A percentile compares a stretch with the other conserved stretches of the same genome.
Conservation (phyloP, 2,888 invertebrate genomes). For the Oligia latruncula region DNA sequence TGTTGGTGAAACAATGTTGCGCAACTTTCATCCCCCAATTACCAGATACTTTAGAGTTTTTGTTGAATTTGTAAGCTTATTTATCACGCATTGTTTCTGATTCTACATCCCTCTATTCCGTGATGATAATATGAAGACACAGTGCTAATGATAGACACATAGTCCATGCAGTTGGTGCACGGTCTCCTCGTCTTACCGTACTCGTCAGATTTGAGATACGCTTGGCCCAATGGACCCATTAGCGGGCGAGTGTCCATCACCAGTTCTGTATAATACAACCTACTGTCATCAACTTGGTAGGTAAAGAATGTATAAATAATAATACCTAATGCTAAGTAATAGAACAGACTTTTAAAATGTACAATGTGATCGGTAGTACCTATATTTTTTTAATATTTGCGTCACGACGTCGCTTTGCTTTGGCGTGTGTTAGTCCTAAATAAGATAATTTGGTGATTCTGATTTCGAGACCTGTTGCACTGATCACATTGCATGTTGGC, state of each 20-base stretch:
- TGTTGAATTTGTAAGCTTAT: background rate
- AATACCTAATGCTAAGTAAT: background rate
- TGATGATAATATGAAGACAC: constrained; percentile 48
- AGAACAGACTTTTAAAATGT: background rate
- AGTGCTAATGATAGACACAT: constrained; percentile 79
- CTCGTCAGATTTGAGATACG: constrained; percentile 95
- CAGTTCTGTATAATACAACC: constrained; percentile 89
- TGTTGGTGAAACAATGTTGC: background rate
- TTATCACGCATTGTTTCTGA: constrained; percentile 25
- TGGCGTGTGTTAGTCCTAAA: background rate
- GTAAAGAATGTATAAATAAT: background rate
- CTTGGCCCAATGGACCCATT: constrained; percentile 94
- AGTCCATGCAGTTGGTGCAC: constrained; percentile 86
- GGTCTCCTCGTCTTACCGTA: constrained; percentile 92
- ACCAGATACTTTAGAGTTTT: background rate
- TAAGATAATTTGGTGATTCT: background rate
- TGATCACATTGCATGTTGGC: background rate
- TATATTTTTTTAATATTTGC: background rate
- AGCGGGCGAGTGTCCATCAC: constrained; percentile 94
- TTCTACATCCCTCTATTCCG: constrained; percentile 2
- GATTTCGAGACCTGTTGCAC: background rate
- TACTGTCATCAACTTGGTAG: constrained; percentile 71
- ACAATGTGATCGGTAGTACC: background rate
- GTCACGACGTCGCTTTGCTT: background rate
- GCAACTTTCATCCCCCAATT: background rate